Base-by-base conservation (phyloP, 2,113 vertebrate species). In the Gymnarchus niloticus region DNA sequence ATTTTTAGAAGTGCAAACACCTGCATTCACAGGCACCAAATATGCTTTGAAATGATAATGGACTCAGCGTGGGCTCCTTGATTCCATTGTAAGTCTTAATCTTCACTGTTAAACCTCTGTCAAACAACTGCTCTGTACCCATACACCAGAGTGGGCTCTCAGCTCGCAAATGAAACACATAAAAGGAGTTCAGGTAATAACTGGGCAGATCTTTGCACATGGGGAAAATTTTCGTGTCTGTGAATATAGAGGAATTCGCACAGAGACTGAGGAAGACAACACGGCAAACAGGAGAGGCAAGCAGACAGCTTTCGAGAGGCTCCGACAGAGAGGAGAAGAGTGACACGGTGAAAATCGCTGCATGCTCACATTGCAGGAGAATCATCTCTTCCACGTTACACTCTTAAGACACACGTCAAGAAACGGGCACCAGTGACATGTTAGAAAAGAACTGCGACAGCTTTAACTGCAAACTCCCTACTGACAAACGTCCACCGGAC, bases 41-140 rank as follows among this genome's bases (percentile, higher is more conserved):
- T 87, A 87, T 88, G 89, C 91, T 93, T 93, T 92, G 90, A 93
- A 93, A 92, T 93, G 92, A 86, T 92, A 93, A 92, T 92, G 86
- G 84, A 49, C 76, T 77, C 37, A 87, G 86, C 88, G 85, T 25
- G 84, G 86, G 80, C 86, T 56, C 10, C 56, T 87, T 33, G 14
- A 77, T 51, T 49, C 23, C 41, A 52, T 28, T 81, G 76, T 83
- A 49, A 41, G 51, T 41, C 69, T 49, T 84, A 80, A 85, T 83
- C 61, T 85, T 21, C 83, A 83, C 80, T 82, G 85, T 57, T 61
- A 88, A 21, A 80, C 84, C 49, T 51, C 61, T 76, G 51, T 76
- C 49, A 85, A 37, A 76, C 61, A 84, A 77, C 41, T 37, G 54
- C 46, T 52, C 28, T 76, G 49, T 25, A 33, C 65, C 33, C 28